Conservation (phyloP, 2,888 invertebrate genomes). For the Drosophila pseudotakahashii region DNA sequence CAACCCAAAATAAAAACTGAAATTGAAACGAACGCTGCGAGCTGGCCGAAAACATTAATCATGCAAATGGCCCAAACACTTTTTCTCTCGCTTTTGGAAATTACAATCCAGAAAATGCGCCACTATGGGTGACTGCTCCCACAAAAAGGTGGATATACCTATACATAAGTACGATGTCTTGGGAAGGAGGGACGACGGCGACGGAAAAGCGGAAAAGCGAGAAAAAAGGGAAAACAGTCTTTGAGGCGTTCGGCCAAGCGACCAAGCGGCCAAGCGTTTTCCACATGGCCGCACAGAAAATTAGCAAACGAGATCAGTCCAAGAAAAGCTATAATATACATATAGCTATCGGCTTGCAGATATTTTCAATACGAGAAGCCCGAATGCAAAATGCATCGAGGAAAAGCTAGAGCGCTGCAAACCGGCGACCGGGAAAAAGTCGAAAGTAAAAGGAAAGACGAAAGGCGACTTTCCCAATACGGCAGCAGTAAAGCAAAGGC, state of each 20-base stretch:
- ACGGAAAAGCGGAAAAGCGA: conserved; percentile 23
- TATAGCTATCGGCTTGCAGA: conserved; percentile 41
- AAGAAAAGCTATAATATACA: conserved; percentile 56
- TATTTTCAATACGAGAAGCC: conserved; percentile 47
- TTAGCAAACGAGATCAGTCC: conserved; percentile 72
- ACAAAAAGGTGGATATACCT: conserved; percentile 33
- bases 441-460: conserved; percentile 81
- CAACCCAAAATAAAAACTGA: conserved; percentile 36
- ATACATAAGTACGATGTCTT: neutral
- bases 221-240: conserved; percentile 72
- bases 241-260: conserved; percentile 62
- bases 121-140: conserved; percentile 68
- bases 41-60: conserved; percentile 68
- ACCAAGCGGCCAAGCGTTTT: conserved; percentile 71
- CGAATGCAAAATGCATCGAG: conserved; percentile 53
- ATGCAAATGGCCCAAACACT: conserved; percentile 72
- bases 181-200: neutral
- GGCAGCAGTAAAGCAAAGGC: conserved; percentile 46
- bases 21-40: conserved; percentile 36
- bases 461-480: conserved; percentile 71
- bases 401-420: conserved; percentile 35
- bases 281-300: conserved; percentile 75
- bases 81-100: conserved; percentile 51
- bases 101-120: conserved; percentile 70
- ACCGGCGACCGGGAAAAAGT: conserved; percentile 65